Base-by-base conservation (phyloP, 2,113 vertebrate species). In the Spermophilus dauricus region DNA sequence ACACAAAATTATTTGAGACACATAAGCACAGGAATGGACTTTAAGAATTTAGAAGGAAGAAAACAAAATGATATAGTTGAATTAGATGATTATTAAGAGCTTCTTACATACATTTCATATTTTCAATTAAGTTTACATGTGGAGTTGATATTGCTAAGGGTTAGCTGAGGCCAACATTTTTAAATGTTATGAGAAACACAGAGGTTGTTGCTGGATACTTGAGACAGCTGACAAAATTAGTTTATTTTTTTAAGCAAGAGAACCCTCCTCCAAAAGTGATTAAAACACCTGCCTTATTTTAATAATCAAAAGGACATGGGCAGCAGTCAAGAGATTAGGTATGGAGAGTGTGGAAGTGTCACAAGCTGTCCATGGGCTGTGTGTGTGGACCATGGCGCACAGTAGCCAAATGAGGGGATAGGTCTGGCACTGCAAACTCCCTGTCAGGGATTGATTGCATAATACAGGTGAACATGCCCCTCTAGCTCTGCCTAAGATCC, bases 181-280 rank as follows among this genome's bases (percentile, higher is more conserved):
- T 61, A 88, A 80, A 70, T 75, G 45, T 85, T 91, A 72, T 56
- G 42, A 75, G 22, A 85, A 93, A 82, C 28, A 39, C 32, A 61
- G 76, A 85, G 4, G 0, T 82, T 56, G 65, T 77, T 37, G 6
- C 58, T 84, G 17, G 14, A 4, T 83, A 72, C 32, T 85, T 88
- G 26, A 56, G 51, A 95, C 91, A 73, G 4, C 6, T 89, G 22
- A 17, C 22, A 89, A 20, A 63, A 42, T 83, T 63, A 24, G 9
- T 34, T 88, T 37, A 69, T 12, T 39, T n/a, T 24, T 81, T 88
- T 86, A 51, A 65, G 67, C 20, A 58, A 48, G 2, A 63, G 45
- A 76, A 26, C 34, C 0, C 0, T 90, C 1, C 11, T 80, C 28
- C 11, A 42, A 91, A 87, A 94, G 18, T 42, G 1, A 61, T 89